Base-by-base conservation (phyloP, 2,113 vertebrate species). In the Cyrtonyx montezumae region DNA sequence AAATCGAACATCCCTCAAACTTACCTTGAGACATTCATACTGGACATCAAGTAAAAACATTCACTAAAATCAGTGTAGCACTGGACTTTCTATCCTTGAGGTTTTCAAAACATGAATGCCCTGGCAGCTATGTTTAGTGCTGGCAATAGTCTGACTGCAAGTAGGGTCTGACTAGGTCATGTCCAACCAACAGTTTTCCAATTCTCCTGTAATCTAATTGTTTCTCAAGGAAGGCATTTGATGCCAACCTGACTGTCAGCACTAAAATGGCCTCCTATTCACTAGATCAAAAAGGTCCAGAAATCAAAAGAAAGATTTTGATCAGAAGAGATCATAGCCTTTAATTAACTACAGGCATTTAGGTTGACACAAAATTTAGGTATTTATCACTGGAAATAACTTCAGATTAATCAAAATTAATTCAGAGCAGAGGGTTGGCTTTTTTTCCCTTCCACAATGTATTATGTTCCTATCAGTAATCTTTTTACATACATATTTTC, bases 391-490 rank as follows among this genome's bases (percentile, higher is more conserved):
- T 49, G 63, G 21, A 90, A 79, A 8, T 37, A 8, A 61, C 84
- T 65, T 55, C 8, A 40, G 12, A 40, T 81, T 84, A 14, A 22
- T 58, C 40, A 45, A 65, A 80, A 80, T 53, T 69, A 45, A 62
- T 22, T 69, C 30, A 40, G 8, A 77, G 17, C 28, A 68, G 11
- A 61, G 2, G 1, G 2, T 5, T 61, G 8, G 4, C 0, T 7
- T 61, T 89, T 85, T 86, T 55, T 28, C 7, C 73, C 25, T 71
- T 12, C 7, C 32, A 43, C 18, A 80, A 78, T 61, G 45, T 26
- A 8, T 42, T 2, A 6, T 34, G 8, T 55, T 84, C 23, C 30
- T 88, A 62, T 2, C 17, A 37, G 15, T 40, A 82, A 45, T 58
- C 48, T 59, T 78, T 79, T 51, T 83, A 30, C 9, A 63, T 45